Conservation (phyloP, 2,888 invertebrate species). For the Apodemia mormo region DNA sequence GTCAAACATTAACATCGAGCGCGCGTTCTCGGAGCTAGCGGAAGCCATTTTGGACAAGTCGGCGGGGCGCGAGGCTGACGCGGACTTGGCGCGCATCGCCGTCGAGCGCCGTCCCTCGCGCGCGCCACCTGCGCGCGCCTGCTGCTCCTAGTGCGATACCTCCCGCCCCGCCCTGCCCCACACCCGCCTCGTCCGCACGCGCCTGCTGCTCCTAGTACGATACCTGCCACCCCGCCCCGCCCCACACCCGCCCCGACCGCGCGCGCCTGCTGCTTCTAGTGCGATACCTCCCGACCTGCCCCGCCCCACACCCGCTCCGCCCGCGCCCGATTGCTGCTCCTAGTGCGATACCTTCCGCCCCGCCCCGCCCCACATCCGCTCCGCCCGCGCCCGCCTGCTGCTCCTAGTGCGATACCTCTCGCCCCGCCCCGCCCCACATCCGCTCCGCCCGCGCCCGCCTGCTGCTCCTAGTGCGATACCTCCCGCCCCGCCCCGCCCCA, state of each 20-base stretch:
- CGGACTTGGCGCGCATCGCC: slow-evolving; percentile 74
- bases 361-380: not conserved
- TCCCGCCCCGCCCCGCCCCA: slow-evolving; percentile 13
- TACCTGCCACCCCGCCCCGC: not conserved
- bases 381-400: too few species aligned
- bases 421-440: slow-evolving; percentile 16
- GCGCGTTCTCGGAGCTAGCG: slow-evolving; percentile 96
- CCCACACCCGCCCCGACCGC: too few species aligned
- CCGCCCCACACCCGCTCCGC: not conserved
- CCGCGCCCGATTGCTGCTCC: slow-evolving; percentile 70
- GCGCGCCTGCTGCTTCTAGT: slow-evolving; percentile 74
- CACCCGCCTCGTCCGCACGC: slow-evolving; percentile 39
- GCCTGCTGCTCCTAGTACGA: slow-evolving; percentile 70
- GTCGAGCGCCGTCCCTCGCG: slow-evolving; percentile 88
- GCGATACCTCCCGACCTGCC: too few species aligned
- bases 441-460: too few species aligned
- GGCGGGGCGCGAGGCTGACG: slow-evolving; percentile 90
- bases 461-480: too few species aligned
- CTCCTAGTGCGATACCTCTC: too few species aligned
- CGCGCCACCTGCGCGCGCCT: slow-evolving; percentile 80
- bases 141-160: slow-evolving; percentile 60
- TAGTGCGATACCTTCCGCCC: too few species aligned
- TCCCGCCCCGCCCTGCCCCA: not conserved
- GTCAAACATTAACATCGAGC: slow-evolving; percentile 97
- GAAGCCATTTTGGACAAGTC: slow-evolving; percentile 97